phyloP scores from a whole-genome alignment of 2,113 vertebrate genomes.

The Morone chrysops region DNA sequence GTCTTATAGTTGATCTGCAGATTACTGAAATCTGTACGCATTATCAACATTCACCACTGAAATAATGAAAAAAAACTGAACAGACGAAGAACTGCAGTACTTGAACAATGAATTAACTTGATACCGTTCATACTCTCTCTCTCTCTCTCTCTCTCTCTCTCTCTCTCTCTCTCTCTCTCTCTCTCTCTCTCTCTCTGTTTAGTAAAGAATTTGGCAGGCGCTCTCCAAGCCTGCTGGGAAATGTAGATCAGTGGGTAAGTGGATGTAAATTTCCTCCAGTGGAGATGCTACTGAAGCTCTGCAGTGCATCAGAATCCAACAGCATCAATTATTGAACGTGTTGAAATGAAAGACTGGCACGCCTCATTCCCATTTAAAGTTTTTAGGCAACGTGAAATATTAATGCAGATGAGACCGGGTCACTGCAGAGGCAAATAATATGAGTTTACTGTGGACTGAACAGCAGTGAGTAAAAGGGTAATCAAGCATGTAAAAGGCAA shows the following conservation, averaged over 20 bases:
- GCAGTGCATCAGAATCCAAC: constrained; percentile 54
- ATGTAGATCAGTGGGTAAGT: constrained; percentile 58
- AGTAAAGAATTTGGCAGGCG: constrained; percentile 13
- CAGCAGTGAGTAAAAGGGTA: constrained; percentile 4
- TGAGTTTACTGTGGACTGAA: constrained; percentile 25
- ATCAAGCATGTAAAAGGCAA: neutral
- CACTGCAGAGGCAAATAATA: constrained; percentile 8
- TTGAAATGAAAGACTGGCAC: constrained; percentile 56
- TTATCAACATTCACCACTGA: neutral
- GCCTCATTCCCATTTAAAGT: constrained; percentile 58
- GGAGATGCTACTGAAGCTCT: constrained; percentile 25
- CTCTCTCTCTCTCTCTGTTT: constrained; percentile 16
- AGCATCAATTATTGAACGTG: constrained; percentile 63
- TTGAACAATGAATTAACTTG: constrained; percentile 5
- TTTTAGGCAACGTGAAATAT: constrained; percentile 65
- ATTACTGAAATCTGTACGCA: neutral
- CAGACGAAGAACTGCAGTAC: neutral
- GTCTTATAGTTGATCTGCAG: neutral
- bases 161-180: neutral
- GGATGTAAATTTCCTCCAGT: constrained; percentile 52
- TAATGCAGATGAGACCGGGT: constrained; percentile 37
- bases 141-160: constrained; percentile 23
- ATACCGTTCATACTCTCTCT: neutral
- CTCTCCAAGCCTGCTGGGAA: constrained; percentile 55
- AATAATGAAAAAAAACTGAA: neutral